Percentiles rank a stretch among this genome's conserved stretches.
Conservation (phyloP, 2,888 invertebrate genomes). For the Barypeithes pellucidus region DNA sequence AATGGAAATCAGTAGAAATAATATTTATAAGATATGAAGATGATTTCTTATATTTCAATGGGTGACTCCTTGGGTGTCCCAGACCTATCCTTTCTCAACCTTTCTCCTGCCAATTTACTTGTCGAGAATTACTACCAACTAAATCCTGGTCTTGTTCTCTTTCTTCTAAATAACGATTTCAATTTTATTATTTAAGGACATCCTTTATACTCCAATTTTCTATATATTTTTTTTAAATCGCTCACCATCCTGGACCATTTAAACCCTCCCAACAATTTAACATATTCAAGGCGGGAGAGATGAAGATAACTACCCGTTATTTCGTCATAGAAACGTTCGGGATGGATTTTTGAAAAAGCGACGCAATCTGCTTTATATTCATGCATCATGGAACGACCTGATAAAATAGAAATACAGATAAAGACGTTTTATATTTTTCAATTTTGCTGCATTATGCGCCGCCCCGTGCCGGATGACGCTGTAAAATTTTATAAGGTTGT, state of each 20-base stretch:
- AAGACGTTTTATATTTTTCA: conserved; percentile 59
- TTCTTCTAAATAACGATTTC: too few species aligned
- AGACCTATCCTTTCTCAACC: too few species aligned
- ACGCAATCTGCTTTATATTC: conserved; percentile 60
- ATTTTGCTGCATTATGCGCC: conserved; percentile 52
- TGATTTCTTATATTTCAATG: too few species aligned
- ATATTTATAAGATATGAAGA: too few species aligned
- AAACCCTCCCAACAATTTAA: not conserved
- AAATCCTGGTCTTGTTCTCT: too few species aligned
- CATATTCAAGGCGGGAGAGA: conserved; percentile 18
- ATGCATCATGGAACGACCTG: conserved; percentile 55
- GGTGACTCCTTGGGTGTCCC: too few species aligned
- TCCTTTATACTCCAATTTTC: too few species aligned
- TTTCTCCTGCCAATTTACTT: too few species aligned
- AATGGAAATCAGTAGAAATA: conserved; percentile 8
- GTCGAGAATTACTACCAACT: too few species aligned
- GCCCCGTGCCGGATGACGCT: conserved; percentile 41
- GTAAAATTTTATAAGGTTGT: conserved; percentile 54
- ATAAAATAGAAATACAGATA: conserved; percentile 60
- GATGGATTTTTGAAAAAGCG: conserved; percentile 42
- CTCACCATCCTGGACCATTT: not conserved
- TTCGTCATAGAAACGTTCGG: conserved; percentile 34
- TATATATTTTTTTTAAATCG: too few species aligned
- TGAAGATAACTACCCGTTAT: conserved; percentile 36
- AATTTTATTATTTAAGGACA: too few species aligned